Base-by-base conservation (phyloP, 2,113 vertebrate genomes). In the Gymnorhina tibicen region DNA sequence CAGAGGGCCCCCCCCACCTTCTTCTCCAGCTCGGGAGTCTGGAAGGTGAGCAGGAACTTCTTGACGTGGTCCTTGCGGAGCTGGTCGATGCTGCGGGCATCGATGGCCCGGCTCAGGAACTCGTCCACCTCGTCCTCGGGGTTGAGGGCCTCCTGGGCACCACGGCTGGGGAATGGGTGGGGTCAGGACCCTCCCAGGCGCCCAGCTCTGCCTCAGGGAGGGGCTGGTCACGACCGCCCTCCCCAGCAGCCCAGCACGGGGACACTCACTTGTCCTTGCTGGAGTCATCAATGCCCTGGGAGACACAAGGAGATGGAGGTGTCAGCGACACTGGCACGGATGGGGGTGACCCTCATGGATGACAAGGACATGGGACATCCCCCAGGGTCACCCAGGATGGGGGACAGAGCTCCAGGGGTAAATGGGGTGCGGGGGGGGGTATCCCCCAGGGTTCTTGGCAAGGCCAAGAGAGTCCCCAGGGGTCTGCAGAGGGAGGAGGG, bases 121-220 rank as follows among this genome's bases (percentile, higher is more conserved):
- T 99, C 99, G 1, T 99, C 99, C 67, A 99, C 99, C 96, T 99
- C 99, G 0, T 99, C 99, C 97, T 99, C 99, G 0, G 99, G 99
- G 97, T 99, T 99, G 96, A 99, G 97, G 82, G 99, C 98, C 94
- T 99, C 99, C 97, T 99, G 99, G 56, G 98, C 98, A 18, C 99
- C 96, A 14, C 99, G 99, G 97, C 99, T 99, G 55, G 12, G 77
- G 59, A 35, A 72, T 2, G 3, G 13, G 33, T n/a, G 18, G 68
- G 47, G 44, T 87, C 89, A 74, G 50, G 6, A 3, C 13, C 67
- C 60, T 56, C 37, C 18, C 9, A 10, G 21, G 12, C 19, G 30
- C 62, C 60, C 6, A 3, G 27, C 55, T 41, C 35, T 39, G 33
- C 64, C 67, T 32, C 35, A 32, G 26, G 17, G 56, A 70, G 42